Evolutionary conservation across 1,140 invertebrate species (phyloP).

Genomic region (Chlorops oryzae): DNA sequence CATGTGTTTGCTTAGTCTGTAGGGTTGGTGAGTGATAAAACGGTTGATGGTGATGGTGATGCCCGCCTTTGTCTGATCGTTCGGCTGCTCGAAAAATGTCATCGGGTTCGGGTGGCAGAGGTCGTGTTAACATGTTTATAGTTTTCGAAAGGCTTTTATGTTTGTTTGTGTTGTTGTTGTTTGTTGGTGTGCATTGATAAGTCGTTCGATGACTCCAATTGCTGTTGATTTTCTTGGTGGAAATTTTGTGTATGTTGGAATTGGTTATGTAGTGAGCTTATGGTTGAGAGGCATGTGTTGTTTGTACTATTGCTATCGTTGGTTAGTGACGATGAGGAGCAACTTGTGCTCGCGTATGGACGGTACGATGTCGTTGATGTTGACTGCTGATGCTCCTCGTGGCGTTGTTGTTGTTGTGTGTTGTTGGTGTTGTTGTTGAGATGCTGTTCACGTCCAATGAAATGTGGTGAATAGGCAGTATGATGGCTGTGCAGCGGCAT

Average conservation of each 20-base stretch:
- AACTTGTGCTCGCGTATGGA: constrained; percentile 8
- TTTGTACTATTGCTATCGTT: constrained; percentile 16
- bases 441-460: background rate
- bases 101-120: constrained; percentile 12
- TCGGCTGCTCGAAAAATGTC: too few species aligned
- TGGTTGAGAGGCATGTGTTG: constrained; percentile 12
- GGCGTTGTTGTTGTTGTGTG: constrained; percentile 1
- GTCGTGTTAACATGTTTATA: constrained; percentile 12
- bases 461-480: constrained; percentile 6
- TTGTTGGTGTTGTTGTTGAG: background rate
- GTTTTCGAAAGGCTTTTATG: background rate
- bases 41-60: too few species aligned
- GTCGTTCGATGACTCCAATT: too few species aligned
- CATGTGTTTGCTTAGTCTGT: too few species aligned
- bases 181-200: too few species aligned
- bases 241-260: background rate
- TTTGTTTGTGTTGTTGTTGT: background rate
- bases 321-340: constrained; percentile 14
- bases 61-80: too few species aligned
- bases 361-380: too few species aligned
- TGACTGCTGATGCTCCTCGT: background rate
- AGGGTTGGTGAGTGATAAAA: too few species aligned
- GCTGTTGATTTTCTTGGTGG: background rate
- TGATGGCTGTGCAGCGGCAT: constrained; percentile 8
- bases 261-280: background rate